These are phyloP conservation scores for Hydrolagus affinis DNA, from an alignment of 2,113 vertebrate species.

Conservation along the genomic window DNA sequence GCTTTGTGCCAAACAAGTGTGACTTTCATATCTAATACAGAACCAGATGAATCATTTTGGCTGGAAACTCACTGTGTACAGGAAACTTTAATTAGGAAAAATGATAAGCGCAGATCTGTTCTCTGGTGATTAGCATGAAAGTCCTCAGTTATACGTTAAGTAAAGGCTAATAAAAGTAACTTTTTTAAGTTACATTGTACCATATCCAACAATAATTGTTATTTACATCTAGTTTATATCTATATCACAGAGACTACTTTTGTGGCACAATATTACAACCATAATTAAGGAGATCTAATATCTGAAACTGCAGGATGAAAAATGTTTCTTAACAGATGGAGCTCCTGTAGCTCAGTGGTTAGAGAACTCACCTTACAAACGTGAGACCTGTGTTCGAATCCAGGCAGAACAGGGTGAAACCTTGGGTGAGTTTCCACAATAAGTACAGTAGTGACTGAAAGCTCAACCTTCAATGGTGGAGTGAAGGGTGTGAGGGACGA, in stretches of 20 bases:
- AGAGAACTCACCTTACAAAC: too few relatives aligned
- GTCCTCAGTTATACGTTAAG: neutral
- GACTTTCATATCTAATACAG: neutral
- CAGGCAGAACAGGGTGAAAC: too few relatives aligned
- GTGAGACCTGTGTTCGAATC: too few relatives aligned
- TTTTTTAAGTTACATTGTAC: slow-evolving; percentile 14
- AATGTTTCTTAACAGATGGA: too few relatives aligned
- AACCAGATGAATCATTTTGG: slow-evolving; percentile 16
- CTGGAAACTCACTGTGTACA: slow-evolving; percentile 1
- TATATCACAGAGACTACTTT: neutral
- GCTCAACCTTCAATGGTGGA: too few relatives aligned
- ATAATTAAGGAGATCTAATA: slow-evolving; percentile 2
- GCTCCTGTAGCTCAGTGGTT: too few relatives aligned
- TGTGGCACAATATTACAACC: neutral
- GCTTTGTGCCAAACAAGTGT: neutral
- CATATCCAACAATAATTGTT: slow-evolving; percentile 6
- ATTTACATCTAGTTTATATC: neutral
- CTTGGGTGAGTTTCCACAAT: too few relatives aligned
- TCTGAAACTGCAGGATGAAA: neutral
- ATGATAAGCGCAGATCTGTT: slow-evolving; percentile 7
- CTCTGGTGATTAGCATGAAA: slow-evolving; percentile 15
- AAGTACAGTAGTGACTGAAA: too few relatives aligned
- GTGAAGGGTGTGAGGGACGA: too few relatives aligned
- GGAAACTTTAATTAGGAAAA: slow-evolving; percentile 25
- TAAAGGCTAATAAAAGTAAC: slow-evolving; percentile 13